Percentiles rank a stretch among this genome's conserved stretches.
Evolutionary conservation across 2,797 vertebrate genomes (phyloP).

Genomic region (Aselliscus stoliczkanus): DNA sequence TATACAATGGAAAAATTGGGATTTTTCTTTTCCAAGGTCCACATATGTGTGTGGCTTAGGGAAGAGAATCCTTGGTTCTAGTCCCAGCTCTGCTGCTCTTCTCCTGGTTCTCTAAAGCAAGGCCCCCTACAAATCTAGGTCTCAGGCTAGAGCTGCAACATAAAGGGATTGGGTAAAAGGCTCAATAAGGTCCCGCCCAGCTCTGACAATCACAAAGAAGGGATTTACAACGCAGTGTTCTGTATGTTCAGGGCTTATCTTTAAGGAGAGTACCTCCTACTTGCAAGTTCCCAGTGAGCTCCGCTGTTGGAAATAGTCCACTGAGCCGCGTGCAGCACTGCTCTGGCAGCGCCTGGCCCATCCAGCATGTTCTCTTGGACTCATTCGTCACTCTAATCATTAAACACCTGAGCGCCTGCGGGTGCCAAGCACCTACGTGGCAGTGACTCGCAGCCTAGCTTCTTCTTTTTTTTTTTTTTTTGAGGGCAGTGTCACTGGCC

Average conservation of each 20-base stretch:
- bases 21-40: not conserved
- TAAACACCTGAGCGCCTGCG: not conserved
- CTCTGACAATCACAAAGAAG: not conserved
- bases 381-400: not conserved
- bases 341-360: not conserved
- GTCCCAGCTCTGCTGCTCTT: not conserved
- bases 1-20: not conserved
- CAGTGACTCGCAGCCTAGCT: too few relatives aligned
- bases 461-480: too few relatives aligned
- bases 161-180: not conserved
- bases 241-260: not conserved
- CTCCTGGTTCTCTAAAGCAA: not conserved
- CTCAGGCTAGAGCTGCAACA: not conserved
- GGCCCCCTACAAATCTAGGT: not conserved
- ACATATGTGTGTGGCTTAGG: not conserved
- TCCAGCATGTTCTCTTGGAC: rapidly evolving
- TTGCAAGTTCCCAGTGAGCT: not conserved
- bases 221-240: not conserved
- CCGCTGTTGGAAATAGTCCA: not conserved
- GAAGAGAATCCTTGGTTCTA: not conserved
- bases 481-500: too few relatives aligned
- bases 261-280: not conserved
- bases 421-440: not conserved
- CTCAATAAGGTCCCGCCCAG: not conserved
- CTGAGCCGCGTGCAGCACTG: too few relatives aligned